phyloP scores from a whole-genome alignment of 2,888 invertebrate species.

The Aphodius sticticus region DNA sequence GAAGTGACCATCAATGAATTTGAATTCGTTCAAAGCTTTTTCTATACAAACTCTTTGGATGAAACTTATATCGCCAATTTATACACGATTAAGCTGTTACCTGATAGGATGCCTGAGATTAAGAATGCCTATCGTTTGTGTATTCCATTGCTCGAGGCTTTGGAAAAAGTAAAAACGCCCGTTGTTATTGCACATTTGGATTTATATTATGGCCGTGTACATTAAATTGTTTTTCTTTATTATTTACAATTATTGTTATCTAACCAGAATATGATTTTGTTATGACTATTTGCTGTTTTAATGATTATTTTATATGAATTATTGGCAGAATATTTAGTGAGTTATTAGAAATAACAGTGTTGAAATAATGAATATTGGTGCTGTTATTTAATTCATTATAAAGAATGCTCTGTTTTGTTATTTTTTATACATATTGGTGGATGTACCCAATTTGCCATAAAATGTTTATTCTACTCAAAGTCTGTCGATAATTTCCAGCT shows the following conservation, averaged over 20 bases:
- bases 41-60: not conserved
- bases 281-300: not conserved
- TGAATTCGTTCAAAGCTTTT: not conserved
- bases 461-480: not conserved
- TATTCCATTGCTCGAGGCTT: not conserved
- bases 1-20: not conserved
- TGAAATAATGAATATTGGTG: no score
- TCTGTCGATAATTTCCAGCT: not conserved
- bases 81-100: not conserved
- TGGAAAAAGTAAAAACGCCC: not conserved
- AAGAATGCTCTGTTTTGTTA: no score
- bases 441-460: not conserved
- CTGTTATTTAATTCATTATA: no score
- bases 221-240: not conserved
- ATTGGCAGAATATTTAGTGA: no score
- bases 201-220: not conserved
- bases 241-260: not conserved
- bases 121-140: not conserved
- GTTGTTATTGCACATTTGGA: not conserved
- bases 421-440: no score
- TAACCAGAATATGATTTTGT: no score
- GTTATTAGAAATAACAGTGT: no score
- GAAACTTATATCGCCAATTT: not conserved
- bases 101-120: not conserved
- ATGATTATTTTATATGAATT: not conserved